These are phyloP conservation scores for Cryptoprocta ferox DNA, from an alignment of 2,797 vertebrate genomes.

Conservation along the genomic window DNA sequence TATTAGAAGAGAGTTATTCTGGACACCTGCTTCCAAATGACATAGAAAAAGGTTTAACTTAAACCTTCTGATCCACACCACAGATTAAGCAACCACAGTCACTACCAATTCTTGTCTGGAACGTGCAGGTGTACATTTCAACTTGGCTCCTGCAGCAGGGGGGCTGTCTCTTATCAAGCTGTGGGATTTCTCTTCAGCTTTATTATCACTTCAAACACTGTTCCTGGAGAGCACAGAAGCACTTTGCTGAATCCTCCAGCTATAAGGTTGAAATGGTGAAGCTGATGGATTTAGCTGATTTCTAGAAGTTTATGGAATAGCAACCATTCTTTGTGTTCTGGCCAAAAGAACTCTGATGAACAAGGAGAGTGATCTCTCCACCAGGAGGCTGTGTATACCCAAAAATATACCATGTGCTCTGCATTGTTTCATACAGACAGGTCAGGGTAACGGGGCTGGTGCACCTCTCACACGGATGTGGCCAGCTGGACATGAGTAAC, in stretches of 20 bases:
- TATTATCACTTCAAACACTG: neutral
- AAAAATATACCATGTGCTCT: accelerated
- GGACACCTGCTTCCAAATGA: neutral
- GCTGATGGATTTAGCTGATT: neutral
- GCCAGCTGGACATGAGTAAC: neutral
- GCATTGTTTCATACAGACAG: constrained; percentile 37
- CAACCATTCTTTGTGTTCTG: neutral
- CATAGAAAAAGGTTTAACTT: neutral
- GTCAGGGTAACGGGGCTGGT: neutral
- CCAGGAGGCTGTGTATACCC: constrained; percentile 59
- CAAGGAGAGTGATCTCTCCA: constrained; percentile 20
- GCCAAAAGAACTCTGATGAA: accelerated
- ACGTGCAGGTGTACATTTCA: neutral
- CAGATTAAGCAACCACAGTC: neutral
- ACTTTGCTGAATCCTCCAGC: neutral
- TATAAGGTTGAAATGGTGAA: constrained; percentile 35
- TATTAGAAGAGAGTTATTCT: neutral
- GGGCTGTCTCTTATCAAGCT: neutral
- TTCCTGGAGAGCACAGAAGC: constrained; percentile 13
- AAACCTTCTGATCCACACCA: neutral
- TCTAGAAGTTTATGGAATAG: neutral
- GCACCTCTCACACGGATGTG: neutral
- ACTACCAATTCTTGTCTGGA: neutral
- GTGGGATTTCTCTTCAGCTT: constrained; percentile 39
- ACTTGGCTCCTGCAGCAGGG: accelerated